These are phyloP conservation scores for Enteromius afrohamiltoni DNA, from an alignment of 2,797 vertebrate species.

Conservation along the genomic window DNA sequence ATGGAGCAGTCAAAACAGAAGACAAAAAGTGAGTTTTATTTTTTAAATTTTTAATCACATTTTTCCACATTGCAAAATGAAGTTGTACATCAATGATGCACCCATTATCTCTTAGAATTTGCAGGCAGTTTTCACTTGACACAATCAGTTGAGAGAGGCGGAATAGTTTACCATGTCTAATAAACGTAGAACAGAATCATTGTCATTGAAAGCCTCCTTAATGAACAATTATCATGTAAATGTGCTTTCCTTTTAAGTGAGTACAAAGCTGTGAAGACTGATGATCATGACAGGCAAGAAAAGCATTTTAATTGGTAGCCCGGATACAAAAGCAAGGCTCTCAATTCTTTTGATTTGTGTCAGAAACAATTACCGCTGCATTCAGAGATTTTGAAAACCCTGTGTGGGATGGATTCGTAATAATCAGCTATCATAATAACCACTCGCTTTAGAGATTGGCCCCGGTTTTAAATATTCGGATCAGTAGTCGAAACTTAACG, in stretches of 20 bases:
- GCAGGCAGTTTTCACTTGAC: not conserved
- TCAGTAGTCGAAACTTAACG: constrained; percentile 30
- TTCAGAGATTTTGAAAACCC: constrained; percentile 58
- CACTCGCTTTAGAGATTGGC: constrained; percentile 15
- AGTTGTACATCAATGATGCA: not conserved
- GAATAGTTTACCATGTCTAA: constrained; percentile 29
- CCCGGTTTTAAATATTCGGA: constrained; percentile 15
- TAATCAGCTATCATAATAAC: constrained; percentile 19
- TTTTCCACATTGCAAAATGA: not conserved
- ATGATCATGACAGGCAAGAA: constrained; percentile 22
- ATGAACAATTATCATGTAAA: constrained; percentile 30
- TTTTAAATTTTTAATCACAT: not conserved
- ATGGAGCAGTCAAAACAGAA: constrained; percentile 69
- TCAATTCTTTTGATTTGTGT: constrained; percentile 32
- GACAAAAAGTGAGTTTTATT: constrained; percentile 66
- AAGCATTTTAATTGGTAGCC: constrained; percentile 36
- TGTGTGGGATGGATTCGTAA: constrained; percentile 37
- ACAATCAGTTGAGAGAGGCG: not conserved
- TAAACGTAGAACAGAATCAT: constrained; percentile 9
- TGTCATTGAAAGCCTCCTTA: constrained; percentile 25
- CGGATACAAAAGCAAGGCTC: constrained; percentile 33
- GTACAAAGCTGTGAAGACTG: not conserved
- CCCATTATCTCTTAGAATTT: not conserved
- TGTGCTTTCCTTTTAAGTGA: not conserved
- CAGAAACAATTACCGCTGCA: constrained; percentile 50